Evolutionary conservation across 2,888 invertebrate genomes (phyloP).

Genomic region (Encarsia formosa): DNA sequence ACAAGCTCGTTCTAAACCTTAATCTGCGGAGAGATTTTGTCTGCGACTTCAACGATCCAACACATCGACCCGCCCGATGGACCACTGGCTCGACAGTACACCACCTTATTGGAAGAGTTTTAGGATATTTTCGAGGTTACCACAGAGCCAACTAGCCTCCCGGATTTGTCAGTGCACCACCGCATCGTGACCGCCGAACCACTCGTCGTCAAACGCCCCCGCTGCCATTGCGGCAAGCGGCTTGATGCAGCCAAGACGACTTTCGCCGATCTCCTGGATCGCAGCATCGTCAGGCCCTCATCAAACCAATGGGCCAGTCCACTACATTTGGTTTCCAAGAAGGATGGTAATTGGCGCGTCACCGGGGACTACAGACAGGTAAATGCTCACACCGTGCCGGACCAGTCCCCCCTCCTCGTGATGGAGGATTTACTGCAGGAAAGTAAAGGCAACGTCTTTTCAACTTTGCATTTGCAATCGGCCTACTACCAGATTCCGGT

Average conservation of each 20-base stretch:
- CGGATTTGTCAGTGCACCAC: too few species aligned
- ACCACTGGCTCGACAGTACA: slow-evolving; percentile 4
- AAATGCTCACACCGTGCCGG: slow-evolving; percentile 35
- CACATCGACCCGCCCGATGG: slow-evolving; percentile 21
- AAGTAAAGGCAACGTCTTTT: slow-evolving; percentile 32
- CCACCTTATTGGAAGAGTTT: neutral
- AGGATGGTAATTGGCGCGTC: slow-evolving; percentile 29
- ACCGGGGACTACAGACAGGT: too few species aligned
- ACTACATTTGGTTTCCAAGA: slow-evolving; percentile 39
- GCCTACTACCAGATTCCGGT: too few species aligned
- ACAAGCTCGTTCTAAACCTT: neutral
- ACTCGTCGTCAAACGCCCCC: slow-evolving; percentile 36
- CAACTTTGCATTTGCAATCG: slow-evolving; percentile 1
- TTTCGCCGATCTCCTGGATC: slow-evolving; percentile 39
- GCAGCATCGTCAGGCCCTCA: slow-evolving; percentile 47
- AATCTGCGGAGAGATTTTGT: too few species aligned
- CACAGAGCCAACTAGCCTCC: neutral
- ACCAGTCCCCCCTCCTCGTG: slow-evolving; percentile 38
- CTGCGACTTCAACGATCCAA: neutral
- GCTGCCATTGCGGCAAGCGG: slow-evolving; percentile 41
- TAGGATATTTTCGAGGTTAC: neutral
- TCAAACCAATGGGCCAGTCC: slow-evolving; percentile 47
- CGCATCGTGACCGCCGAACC: slow-evolving; percentile 41
- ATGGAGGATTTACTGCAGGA: slow-evolving; percentile 34
- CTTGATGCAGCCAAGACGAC: slow-evolving; percentile 38